phyloP scores from a whole-genome alignment of 1,140 invertebrate species.

The Drosophila oshimai region DNA sequence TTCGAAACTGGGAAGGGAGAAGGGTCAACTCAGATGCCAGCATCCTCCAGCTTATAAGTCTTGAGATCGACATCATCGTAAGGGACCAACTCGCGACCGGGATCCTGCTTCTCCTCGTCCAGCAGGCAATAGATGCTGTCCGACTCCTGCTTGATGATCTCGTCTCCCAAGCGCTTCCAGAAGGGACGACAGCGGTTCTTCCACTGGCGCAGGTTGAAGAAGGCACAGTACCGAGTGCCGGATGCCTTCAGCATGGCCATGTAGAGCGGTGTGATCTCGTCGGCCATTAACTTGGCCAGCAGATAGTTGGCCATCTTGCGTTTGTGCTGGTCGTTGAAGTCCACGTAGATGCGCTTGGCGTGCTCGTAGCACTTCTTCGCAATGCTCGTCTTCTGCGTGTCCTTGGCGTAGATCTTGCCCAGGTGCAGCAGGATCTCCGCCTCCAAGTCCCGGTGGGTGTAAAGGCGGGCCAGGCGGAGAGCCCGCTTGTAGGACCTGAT shows the following conservation, averaged over 20 bases:
- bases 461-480: conserved; percentile 44
- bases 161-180: conserved; percentile 52
- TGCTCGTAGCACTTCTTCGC: conserved; percentile 69
- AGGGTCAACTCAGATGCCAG: conserved; percentile 1
- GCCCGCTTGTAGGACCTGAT: conserved; percentile 55
- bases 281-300: conserved; percentile 69
- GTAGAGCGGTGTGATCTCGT: conserved; percentile 68
- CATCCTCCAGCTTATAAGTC: conserved; percentile 53
- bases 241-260: conserved; percentile 75
- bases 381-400: conserved; percentile 37
- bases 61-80: conserved; percentile 20
- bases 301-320: conserved; percentile 65
- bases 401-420: conserved; percentile 64
- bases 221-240: conserved; percentile 52
- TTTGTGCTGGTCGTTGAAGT: conserved; percentile 59
- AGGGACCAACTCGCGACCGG: not conserved
- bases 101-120: conserved; percentile 57
- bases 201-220: conserved; percentile 72
- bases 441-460: conserved; percentile 37
- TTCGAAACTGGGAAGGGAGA: not conserved
- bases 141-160: conserved; percentile 57
- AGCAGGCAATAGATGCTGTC: conserved; percentile 67
- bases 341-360: conserved; percentile 70
- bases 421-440: conserved; percentile 55
- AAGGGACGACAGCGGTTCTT: conserved; percentile 73